Evolutionary conservation across 2,797 vertebrate genomes (phyloP).

Genomic region (Phoebastria nigripes): DNA sequence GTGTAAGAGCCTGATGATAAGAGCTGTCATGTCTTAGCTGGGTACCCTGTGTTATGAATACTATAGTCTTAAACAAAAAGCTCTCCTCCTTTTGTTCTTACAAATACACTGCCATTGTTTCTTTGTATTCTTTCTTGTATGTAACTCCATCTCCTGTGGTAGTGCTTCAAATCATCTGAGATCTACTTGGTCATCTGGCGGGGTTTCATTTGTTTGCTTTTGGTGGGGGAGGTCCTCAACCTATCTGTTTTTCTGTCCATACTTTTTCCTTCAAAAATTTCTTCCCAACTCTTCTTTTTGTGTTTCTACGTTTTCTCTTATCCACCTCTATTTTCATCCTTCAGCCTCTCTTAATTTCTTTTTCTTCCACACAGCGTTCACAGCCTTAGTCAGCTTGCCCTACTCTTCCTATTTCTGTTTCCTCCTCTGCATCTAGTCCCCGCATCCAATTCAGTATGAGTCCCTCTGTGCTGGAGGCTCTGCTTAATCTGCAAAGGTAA

Average conservation of each 20-base stretch:
- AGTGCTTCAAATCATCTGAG: not conserved
- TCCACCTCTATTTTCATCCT: not conserved
- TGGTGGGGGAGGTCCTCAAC: not conserved
- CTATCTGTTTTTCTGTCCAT: not conserved
- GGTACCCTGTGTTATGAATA: not conserved
- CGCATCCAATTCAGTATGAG: not conserved
- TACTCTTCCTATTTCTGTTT: not conserved
- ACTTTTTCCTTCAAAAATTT: not conserved
- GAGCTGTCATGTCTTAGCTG: conserved; percentile 24
- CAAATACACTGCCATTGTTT: not conserved
- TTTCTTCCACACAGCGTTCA: not conserved
- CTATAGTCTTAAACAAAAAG: conserved; percentile 33
- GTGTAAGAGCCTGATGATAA: conserved; percentile 24
- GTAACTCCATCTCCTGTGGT: not conserved
- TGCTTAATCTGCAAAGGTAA: not conserved
- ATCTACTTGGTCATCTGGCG: not conserved
- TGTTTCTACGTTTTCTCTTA: not conserved
- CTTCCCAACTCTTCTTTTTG: not conserved
- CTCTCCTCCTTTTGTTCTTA: not conserved
- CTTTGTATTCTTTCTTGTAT: not conserved
- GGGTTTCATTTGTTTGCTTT: not conserved
- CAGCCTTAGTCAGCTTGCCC: not conserved
- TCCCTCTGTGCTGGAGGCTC: not conserved
- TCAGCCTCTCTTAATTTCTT: not conserved
- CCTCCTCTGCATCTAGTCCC: not conserved